Conservation (phyloP, 64 coral and sea anemone species). For the Acropora yongei region DNA sequence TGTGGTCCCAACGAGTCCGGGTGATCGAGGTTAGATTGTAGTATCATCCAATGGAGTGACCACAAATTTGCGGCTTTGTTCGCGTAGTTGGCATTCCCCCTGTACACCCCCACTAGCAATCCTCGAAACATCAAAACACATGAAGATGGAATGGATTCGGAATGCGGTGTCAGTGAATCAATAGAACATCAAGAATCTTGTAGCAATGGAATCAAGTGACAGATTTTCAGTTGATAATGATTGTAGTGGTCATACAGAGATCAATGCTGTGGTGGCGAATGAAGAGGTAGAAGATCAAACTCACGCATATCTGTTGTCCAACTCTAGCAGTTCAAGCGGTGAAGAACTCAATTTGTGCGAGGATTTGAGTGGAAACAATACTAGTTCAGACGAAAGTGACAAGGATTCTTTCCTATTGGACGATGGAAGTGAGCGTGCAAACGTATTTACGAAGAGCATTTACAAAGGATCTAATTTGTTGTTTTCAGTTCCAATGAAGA, state of each 20-base stretch:
- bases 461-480: slow-evolving; percentile 49
- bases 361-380: slow-evolving; percentile 13
- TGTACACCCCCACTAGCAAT: neutral
- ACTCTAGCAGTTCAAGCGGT: slow-evolving; percentile 19
- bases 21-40: too few species aligned
- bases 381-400: slow-evolving; percentile 19
- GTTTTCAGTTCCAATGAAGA: neutral
- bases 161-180: neutral
- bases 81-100: neutral
- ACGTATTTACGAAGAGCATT: slow-evolving; percentile 39
- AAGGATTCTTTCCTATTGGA: neutral
- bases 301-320: neutral
- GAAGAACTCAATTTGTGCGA: slow-evolving; percentile 17
- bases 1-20: too few species aligned
- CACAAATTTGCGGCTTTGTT: slow-evolving; percentile 17
- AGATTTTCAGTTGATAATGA: slow-evolving; percentile 23
- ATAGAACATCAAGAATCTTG: slow-evolving; percentile 11
- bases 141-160: slow-evolving; percentile 3
- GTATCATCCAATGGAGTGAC: slow-evolving; percentile 30
- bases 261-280: slow-evolving; percentile 22
- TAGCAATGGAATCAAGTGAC: slow-evolving; percentile 25
- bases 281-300: slow-evolving; percentile 2
- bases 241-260: slow-evolving; percentile 23
- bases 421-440: slow-evolving; percentile 1
- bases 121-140: neutral